These are phyloP conservation scores for Drosophila fungiperda DNA, from an alignment of 2,888 invertebrate species.

Conservation along the genomic window DNA sequence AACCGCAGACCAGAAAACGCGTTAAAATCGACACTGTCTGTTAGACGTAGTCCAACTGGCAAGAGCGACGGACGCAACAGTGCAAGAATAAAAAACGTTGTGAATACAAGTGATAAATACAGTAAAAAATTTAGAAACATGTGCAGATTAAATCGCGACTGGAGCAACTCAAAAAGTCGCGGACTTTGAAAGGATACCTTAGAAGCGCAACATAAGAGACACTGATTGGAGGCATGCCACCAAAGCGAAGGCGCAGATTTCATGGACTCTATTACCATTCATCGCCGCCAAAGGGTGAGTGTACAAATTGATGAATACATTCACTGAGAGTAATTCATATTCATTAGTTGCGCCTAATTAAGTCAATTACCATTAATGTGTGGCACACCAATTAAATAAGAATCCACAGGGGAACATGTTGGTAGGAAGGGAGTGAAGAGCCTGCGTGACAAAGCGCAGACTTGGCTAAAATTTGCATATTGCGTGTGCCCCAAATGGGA, in stretches of 20 bases:
- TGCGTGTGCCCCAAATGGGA: constrained; percentile 64
- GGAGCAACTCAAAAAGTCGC: constrained; percentile 61
- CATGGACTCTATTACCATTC: constrained; percentile 85
- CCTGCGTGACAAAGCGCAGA: constrained; percentile 65
- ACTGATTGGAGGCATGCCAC: constrained; percentile 76
- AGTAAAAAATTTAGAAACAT: constrained; percentile 17
- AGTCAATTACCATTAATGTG: constrained; percentile 58
- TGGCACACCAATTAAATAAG: constrained; percentile 46
- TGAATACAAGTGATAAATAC: neutral
- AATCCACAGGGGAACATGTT: neutral
- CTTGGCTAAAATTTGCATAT: constrained; percentile 70
- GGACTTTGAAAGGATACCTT: constrained; percentile 48
- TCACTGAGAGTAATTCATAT: constrained; percentile 48
- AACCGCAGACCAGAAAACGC: constrained; percentile 38
- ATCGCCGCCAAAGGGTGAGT: constrained; percentile 85
- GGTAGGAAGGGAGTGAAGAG: neutral
- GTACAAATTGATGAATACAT: constrained; percentile 20
- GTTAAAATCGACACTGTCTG: constrained; percentile 19
- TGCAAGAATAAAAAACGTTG: neutral
- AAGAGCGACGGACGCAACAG: constrained; percentile 44
- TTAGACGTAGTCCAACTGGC: constrained; percentile 71
- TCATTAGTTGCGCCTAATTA: constrained; percentile 66
- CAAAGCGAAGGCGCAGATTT: constrained; percentile 83
- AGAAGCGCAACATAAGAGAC: constrained; percentile 5
- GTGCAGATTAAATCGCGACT: constrained; percentile 55